Evolutionary conservation across 2,888 invertebrate species (phyloP).

Genomic region (Uropetala carovei): DNA sequence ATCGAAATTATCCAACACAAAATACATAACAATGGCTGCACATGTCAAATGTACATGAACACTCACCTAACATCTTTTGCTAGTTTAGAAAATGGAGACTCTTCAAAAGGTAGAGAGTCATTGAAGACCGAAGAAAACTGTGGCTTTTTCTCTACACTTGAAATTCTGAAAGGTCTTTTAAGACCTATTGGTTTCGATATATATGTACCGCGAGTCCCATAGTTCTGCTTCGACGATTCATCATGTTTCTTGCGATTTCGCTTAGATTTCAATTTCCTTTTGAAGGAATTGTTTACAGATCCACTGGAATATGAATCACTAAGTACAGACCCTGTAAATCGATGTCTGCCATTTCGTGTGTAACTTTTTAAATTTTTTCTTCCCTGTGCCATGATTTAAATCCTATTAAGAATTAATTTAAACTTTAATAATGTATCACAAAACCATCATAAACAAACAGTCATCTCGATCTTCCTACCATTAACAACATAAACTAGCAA

Average conservation of each 20-base stretch:
- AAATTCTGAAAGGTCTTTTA: neutral
- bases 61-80: slow-evolving; percentile 43
- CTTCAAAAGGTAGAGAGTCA: slow-evolving; percentile 13
- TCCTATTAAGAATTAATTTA: too few species aligned
- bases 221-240: neutral
- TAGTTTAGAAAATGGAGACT: slow-evolving; percentile 47
- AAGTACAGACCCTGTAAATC: neutral
- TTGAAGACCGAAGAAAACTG: neutral
- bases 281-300: neutral
- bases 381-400: neutral
- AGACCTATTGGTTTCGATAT: neutral
- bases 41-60: too few species aligned
- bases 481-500: too few species aligned
- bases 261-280: neutral
- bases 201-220: neutral
- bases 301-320: neutral
- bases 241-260: neutral
- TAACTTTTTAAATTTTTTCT: neutral
- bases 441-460: too few species aligned
- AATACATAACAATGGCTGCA: neutral
- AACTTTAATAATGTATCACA: too few species aligned
- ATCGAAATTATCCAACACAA: neutral
- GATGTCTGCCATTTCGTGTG: neutral
- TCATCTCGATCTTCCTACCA: too few species aligned
- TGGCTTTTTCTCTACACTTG: neutral